These are phyloP conservation scores for Drosophila simulans DNA, from an alignment of 1,140 invertebrate genomes.

Conservation along the genomic window DNA sequence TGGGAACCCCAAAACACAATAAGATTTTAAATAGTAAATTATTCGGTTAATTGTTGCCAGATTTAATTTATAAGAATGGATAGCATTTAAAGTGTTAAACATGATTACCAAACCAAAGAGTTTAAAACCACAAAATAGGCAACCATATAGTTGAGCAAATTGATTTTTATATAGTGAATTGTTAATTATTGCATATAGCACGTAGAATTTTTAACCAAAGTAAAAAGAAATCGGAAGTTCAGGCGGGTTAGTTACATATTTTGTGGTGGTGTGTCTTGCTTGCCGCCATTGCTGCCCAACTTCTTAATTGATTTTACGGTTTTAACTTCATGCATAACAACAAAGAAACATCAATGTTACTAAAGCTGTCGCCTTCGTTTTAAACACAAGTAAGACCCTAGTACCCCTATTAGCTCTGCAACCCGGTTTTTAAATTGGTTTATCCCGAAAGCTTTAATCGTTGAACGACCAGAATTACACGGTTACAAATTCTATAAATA, in stretches of 20 bases:
- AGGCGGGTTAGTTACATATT: conserved; percentile 23
- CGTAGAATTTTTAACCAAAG: conserved; percentile 70
- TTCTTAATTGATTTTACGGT: conserved; percentile 56
- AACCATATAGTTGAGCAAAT: conserved; percentile 68
- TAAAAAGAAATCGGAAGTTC: conserved; percentile 20
- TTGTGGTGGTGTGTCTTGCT: conserved; percentile 18
- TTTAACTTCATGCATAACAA: conserved; percentile 45
- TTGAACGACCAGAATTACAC: conserved; percentile 60
- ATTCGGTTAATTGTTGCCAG: conserved; percentile 78
- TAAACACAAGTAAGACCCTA: conserved; percentile 16
- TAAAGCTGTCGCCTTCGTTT: conserved; percentile 61
- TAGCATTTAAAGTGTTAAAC: conserved; percentile 66
- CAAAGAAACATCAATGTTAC: conserved; percentile 54
- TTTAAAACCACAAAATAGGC: conserved; percentile 47
- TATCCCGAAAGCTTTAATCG: conserved; percentile 74
- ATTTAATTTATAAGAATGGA: conserved; percentile 63
- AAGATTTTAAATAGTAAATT: conserved; percentile 79
- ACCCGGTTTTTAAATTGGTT: conserved; percentile 27
- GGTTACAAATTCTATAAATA: conserved; percentile 55
- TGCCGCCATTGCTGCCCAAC: conserved; percentile 19
- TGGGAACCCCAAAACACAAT: conserved; percentile 6
- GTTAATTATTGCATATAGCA: conserved; percentile 80
- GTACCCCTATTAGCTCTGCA: conserved; percentile 1
- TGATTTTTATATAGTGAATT: conserved; percentile 81
- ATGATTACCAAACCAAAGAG: conserved; percentile 74